Base-by-base conservation (phyloP, 1,140 invertebrate genomes). In the Eciton burchellii region DNA sequence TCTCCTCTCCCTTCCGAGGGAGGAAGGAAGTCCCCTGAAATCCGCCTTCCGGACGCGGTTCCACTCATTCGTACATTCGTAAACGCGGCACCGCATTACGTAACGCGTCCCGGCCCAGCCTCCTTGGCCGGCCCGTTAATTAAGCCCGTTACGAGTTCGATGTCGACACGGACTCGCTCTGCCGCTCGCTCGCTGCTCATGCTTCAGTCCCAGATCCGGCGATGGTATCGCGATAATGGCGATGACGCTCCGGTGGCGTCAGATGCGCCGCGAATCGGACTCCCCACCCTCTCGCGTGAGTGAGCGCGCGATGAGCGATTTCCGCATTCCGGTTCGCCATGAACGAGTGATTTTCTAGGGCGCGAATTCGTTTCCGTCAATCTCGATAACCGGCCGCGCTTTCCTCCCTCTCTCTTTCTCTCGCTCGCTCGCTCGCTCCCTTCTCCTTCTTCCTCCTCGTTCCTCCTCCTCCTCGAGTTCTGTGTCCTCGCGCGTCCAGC, bases 341-440 rank as follows among this genome's bases (percentile, higher is more conserved):
- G 52, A 70, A 11, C 63, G 74, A 77, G 16, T 16, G 35, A 45
- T 26, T 79, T 79, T 79, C 74, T 68, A 24, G 74, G n/a, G 1
- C 74, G 59, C 68, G 43, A 6, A 52, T 59, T 60, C 16, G 77
- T 41, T 73, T 73, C 68, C 77, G 43, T 49, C 68, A 16, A 81
- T 81, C 60, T 81, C 56, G 26, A 73, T 73, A 73, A 81, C 73
- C 60, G 77, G 29, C 56, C 43, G 43, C 29, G 56, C 76, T 59
- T 72, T 47, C 56, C 21, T 35, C 35, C 35, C 35, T 35, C 35
- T n/a, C n/a, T n/a, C n/a, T n/a, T n/a, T n/a, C n/a, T n/a, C n/a
- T n/a, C n/a, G n/a, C n/a, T n/a, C n/a, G n/a, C n/a, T 35, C 35
- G 35, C 6, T 35, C 35, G 35, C 35, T 35, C 2, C 35, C 35